Conservation (phyloP, 1,140 invertebrate genomes). For the Trinorchestia longiramus region DNA sequence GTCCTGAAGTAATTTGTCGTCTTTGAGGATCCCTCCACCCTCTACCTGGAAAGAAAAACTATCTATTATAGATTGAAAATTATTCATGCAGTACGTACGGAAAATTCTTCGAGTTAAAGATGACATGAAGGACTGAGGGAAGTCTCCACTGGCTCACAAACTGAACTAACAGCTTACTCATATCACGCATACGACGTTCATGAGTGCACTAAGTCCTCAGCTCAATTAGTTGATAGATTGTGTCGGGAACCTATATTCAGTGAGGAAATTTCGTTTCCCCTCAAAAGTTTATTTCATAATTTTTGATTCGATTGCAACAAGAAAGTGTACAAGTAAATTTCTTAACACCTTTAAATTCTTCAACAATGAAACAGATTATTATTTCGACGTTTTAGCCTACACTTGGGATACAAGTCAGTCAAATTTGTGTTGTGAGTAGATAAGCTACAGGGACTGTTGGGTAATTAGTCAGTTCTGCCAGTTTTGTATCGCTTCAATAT, state of each 20-base stretch:
- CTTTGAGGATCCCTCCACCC: conserved; percentile 35
- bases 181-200: not conserved
- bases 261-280: too few species aligned
- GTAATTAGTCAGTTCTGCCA: too few species aligned
- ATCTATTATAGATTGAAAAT: not conserved
- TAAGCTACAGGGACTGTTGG: too few species aligned
- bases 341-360: too few species aligned
- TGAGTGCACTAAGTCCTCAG: not conserved
- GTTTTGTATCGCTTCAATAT: too few species aligned
- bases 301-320: too few species aligned
- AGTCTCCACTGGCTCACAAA: not conserved
- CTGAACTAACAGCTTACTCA: not conserved
- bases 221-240: not conserved
- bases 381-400: not conserved
- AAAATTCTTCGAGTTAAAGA: not conserved
- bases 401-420: too few species aligned
- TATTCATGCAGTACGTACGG: not conserved
- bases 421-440: too few species aligned
- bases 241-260: too few species aligned
- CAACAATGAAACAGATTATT: not conserved
- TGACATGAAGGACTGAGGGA: not conserved
- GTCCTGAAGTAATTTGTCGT: conserved; percentile 56
- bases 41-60: not conserved
- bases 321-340: too few species aligned
- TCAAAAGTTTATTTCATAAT: too few species aligned